Base-by-base conservation (phyloP, 2,113 vertebrate species). In the Mormyrus lacerda region DNA sequence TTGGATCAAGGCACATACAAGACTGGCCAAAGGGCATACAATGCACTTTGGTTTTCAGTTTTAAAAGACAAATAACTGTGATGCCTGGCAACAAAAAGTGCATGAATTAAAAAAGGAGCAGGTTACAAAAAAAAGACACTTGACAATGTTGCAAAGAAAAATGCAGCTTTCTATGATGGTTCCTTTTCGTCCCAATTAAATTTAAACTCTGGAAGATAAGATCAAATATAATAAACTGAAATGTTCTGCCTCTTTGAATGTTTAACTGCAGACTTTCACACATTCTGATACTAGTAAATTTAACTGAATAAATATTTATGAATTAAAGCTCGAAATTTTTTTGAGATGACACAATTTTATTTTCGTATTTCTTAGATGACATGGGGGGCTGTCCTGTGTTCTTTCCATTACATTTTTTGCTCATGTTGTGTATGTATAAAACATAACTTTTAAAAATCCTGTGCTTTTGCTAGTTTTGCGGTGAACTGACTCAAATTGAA, bases 1-100 rank as follows among this genome's bases (percentile, higher is more conserved):
- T 96, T 95, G 94, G 95, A 95, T 96, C 96, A 97, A 97, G 96
- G 96, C 96, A 97, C 96, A 95, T 96, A 96, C 95, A 96, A 96
- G 95, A 97, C 95, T 95, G 95, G 95, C 96, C 96, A 97, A 97
- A 97, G 96, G 95, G 95, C 94, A 0, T 94, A 96, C 94, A 96
- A 95, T 95, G 96, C 96, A 96, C 96, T 97, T 97, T 97, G 96
- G 96, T 95, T 96, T 95, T 96, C 91, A 95, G 93, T 94, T 95
- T 92, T 93, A 93, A 93, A 91, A 92, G n/a, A 87, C 85, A 87
- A 86, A 51, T 87, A 87, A 27, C 85, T 51, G 50, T 51, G 3
- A 53, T 55, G 50, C 35, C 50, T 87, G 85, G 17, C 47, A 87
- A 87, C 47, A 86, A 55, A 86, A 55, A 55, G 85, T 55, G 85